These are phyloP conservation scores for Salvelinus sp. DNA, from an alignment of 2,113 vertebrate species.

Conservation along the genomic window DNA sequence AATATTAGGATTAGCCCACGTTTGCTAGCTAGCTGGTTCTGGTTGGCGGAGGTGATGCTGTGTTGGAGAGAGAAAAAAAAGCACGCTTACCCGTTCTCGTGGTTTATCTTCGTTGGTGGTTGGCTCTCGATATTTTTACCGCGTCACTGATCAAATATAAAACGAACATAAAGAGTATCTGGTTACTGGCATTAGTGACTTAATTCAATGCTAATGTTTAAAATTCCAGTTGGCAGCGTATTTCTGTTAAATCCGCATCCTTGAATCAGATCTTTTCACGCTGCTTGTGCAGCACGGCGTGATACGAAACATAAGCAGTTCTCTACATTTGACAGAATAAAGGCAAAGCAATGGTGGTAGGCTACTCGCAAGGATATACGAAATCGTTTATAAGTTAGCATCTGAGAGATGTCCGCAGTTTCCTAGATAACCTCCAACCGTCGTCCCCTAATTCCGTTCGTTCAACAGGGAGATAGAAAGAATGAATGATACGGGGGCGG, in stretches of 20 bases:
- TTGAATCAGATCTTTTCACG: slow-evolving; percentile 33
- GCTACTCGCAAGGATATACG: background rate
- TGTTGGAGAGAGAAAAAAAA: slow-evolving; percentile 1
- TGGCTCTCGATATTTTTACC: slow-evolving; percentile 21
- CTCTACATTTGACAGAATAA: slow-evolving; percentile 17
- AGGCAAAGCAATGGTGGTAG: background rate
- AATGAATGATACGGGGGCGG: slow-evolving; percentile 36
- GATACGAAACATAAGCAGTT: slow-evolving; percentile 50
- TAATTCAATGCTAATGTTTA: slow-evolving; percentile 39
- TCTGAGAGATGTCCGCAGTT: too few species aligned
- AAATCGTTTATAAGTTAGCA: slow-evolving; percentile 6
- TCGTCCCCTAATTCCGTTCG: slow-evolving; percentile 57
- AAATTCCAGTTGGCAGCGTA: slow-evolving; percentile 57
- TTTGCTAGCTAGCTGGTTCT: background rate
- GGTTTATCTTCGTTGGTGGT: slow-evolving; percentile 40
- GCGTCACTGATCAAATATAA: slow-evolving; percentile 24
- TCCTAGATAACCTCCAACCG: slow-evolving; percentile 49
- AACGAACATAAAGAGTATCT: slow-evolving; percentile 35
- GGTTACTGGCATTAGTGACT: slow-evolving; percentile 30
- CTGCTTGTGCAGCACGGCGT: slow-evolving; percentile 49
- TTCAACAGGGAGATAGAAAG: slow-evolving; percentile 53
- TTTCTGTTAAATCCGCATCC: slow-evolving; percentile 68
- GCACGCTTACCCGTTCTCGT: slow-evolving; percentile 55
- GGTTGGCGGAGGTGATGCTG: slow-evolving; percentile 35
- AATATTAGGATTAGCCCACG: slow-evolving; percentile 12